These are phyloP conservation scores for Plodia interpunctella DNA, from an alignment of 1,140 invertebrate genomes.

Conservation along the genomic window DNA sequence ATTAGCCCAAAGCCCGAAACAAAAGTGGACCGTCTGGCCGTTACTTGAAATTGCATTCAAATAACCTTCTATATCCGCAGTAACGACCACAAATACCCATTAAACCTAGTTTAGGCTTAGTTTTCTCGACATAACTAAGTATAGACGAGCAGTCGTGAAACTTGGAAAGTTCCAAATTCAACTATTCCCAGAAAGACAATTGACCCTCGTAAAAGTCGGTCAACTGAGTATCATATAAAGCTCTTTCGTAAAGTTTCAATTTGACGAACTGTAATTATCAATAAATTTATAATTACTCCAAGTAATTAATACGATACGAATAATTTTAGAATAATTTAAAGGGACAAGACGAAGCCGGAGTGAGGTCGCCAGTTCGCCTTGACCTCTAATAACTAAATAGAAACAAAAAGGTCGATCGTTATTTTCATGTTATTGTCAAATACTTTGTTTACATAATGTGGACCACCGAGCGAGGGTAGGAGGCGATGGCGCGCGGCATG, in stretches of 20 bases:
- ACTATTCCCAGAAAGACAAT: background rate
- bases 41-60: background rate
- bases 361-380: slow-evolving; percentile 9
- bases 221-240: background rate
- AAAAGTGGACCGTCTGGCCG: background rate
- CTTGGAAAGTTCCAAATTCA: background rate
- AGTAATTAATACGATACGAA: too few species aligned
- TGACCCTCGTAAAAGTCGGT: background rate
- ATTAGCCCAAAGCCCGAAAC: background rate
- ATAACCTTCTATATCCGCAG: background rate
- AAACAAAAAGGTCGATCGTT: slow-evolving; percentile 47
- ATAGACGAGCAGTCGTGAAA: background rate
- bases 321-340: background rate
- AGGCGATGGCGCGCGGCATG: slow-evolving; percentile 35
- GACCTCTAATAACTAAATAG: slow-evolving; percentile 24
- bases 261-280: too few species aligned
- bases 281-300: background rate
- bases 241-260: background rate
- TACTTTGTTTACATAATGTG: slow-evolving; percentile 69
- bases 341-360: background rate
- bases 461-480: slow-evolving; percentile 38
- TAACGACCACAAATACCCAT: background rate
- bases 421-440: slow-evolving; percentile 51
- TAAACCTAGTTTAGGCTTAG: background rate
- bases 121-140: background rate